Evolutionary conservation across 2,797 vertebrate species (phyloP).

Genomic region (Melanogrammus aeglefinus): DNA sequence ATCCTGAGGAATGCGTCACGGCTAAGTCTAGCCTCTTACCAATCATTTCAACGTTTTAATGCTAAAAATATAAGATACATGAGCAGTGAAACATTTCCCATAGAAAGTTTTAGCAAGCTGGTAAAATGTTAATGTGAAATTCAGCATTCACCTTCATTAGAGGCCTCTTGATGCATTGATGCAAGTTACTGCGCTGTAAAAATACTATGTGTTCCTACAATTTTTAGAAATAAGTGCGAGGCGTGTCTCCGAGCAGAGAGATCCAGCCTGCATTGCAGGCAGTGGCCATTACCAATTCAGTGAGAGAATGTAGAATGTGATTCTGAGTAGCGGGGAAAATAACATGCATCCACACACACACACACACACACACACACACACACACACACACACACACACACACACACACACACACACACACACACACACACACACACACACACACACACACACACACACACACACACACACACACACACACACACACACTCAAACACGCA

Average conservation of each 20-base stretch:
- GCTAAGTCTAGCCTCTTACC: not conserved
- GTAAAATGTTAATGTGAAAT: not conserved
- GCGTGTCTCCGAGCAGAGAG: not conserved
- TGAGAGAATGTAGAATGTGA: conserved; percentile 42
- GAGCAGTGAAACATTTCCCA: not conserved
- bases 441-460: conserved; percentile 11
- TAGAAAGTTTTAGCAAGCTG: not conserved
- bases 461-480: conserved; percentile 16
- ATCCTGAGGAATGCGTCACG: not conserved
- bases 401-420: conserved; percentile 1
- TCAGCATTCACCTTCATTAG: not conserved
- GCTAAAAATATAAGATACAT: not conserved
- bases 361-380: conserved; percentile 28
- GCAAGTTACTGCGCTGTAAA: not conserved
- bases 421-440: conserved; percentile 25
- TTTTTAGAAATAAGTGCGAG: not conserved
- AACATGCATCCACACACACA: conserved; percentile 1
- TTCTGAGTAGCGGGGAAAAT: conserved; percentile 18
- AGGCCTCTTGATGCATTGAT: not conserved
- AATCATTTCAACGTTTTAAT: not conserved
- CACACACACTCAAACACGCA: conserved; percentile 14
- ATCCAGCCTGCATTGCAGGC: conserved; percentile 19
- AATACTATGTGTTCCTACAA: not conserved
- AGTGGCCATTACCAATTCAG: conserved; percentile 47
- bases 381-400: conserved; percentile 15